Evolutionary conservation across 2,888 invertebrate species (phyloP).

Genomic region (Ectobius pallidus): DNA sequence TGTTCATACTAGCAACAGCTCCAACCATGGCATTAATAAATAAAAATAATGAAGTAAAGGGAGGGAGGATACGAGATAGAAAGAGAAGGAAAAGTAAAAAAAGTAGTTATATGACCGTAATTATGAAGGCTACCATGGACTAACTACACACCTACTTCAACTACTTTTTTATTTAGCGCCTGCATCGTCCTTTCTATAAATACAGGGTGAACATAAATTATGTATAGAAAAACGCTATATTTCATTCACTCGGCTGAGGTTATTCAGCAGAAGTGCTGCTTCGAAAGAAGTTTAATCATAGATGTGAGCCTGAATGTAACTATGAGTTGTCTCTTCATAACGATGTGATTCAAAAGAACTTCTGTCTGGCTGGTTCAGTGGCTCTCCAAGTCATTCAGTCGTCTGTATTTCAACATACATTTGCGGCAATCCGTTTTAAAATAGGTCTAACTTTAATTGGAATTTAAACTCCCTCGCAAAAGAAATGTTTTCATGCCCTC

Average conservation of each 20-base stretch:
- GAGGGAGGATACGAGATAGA: no score
- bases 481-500: no score
- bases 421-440: no score
- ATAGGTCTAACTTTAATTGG: no score
- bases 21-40: conserved; percentile 17
- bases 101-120: conserved; percentile 34
- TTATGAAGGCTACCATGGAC: conserved; percentile 32
- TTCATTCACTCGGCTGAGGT: background rate
- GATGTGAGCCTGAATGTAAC: background rate
- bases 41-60: conserved; percentile 23
- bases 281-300: background rate
- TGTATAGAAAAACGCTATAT: background rate
- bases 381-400: no score
- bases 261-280: background rate
- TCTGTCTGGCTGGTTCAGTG: no score
- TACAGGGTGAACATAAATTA: conserved; percentile 26
- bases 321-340: background rate
- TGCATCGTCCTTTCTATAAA: conserved; percentile 23
- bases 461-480: no score
- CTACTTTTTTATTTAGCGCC: conserved; percentile 20
- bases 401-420: no score
- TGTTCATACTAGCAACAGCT: conserved; percentile 9
- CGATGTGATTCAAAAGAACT: no score
- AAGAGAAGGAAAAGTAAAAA: conserved; percentile 8
- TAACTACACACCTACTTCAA: conserved; percentile 9